phyloP scores from a whole-genome alignment of 2,888 invertebrate genomes.

The Resseliella maxima region DNA sequence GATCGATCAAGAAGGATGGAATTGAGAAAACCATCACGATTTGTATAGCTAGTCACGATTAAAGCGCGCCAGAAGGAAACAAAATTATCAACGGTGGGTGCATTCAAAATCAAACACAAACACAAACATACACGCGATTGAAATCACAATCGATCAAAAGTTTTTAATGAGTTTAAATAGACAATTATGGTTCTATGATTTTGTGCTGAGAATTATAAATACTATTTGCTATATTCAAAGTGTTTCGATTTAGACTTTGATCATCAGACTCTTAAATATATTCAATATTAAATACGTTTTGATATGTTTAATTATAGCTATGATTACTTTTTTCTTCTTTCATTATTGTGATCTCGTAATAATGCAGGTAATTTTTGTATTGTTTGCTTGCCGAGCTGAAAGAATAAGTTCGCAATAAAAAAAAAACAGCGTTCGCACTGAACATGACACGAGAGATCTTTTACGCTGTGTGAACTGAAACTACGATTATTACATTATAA shows the following conservation, averaged over 20 bases:
- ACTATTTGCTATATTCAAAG: background rate
- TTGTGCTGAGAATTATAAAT: background rate
- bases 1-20: background rate
- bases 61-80: background rate
- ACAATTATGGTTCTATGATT: background rate
- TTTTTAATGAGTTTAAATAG: background rate
- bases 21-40: background rate
- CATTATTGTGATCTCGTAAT: background rate
- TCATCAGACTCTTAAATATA: background rate
- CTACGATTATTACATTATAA: conserved; percentile 32
- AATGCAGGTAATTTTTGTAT: conserved; percentile 1
- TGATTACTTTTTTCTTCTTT: background rate
- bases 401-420: background rate
- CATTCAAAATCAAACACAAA: background rate
- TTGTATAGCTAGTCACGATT: background rate
- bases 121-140: no score
- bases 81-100: background rate
- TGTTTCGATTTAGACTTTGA: background rate
- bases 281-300: conserved; percentile 10
- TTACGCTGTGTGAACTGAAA: conserved; percentile 25
- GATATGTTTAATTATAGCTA: conserved; percentile 19
- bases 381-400: background rate
- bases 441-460: conserved; percentile 8
- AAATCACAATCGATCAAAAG: background rate
- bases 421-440: background rate